phyloP scores from a whole-genome alignment of 2,888 invertebrate genomes.

The Troides oblongomaculatus region DNA sequence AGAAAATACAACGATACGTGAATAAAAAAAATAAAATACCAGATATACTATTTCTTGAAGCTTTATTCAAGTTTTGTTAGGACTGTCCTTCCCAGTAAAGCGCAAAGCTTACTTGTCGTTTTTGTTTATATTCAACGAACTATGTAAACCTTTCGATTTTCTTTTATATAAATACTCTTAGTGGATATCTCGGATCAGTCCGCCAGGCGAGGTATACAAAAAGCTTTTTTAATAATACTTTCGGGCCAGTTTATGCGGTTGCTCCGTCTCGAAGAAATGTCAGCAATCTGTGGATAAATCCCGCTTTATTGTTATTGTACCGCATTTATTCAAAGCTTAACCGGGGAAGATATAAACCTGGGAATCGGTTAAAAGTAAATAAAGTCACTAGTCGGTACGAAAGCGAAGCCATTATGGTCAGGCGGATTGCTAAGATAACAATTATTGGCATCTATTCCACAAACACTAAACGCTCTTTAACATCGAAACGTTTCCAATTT shows the following conservation, averaged over 20 bases:
- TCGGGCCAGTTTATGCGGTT: constrained; percentile 56
- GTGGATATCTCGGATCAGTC: constrained; percentile 43
- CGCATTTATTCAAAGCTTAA: constrained; percentile 67
- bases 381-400: constrained; percentile 52
- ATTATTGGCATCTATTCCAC: constrained; percentile 62
- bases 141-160: constrained; percentile 35
- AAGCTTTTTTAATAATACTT: constrained; percentile 71
- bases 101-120: not conserved
- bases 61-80: too few relatives aligned
- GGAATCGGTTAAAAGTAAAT: constrained; percentile 67
- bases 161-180: constrained; percentile 33
- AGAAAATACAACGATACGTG: too few relatives aligned
- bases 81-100: not conserved
- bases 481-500: constrained; percentile 25
- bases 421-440: constrained; percentile 63
- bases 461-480: constrained; percentile 47
- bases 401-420: constrained; percentile 45
- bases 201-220: constrained; percentile 56
- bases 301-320: constrained; percentile 75
- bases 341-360: constrained; percentile 67
- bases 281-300: constrained; percentile 72
- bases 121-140: constrained; percentile 3
- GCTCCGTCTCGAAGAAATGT: constrained; percentile 69
- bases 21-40: not conserved
- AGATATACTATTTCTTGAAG: too few relatives aligned